Base-by-base conservation (phyloP, 2,113 vertebrate species). In the Montifringilla adamsi region DNA sequence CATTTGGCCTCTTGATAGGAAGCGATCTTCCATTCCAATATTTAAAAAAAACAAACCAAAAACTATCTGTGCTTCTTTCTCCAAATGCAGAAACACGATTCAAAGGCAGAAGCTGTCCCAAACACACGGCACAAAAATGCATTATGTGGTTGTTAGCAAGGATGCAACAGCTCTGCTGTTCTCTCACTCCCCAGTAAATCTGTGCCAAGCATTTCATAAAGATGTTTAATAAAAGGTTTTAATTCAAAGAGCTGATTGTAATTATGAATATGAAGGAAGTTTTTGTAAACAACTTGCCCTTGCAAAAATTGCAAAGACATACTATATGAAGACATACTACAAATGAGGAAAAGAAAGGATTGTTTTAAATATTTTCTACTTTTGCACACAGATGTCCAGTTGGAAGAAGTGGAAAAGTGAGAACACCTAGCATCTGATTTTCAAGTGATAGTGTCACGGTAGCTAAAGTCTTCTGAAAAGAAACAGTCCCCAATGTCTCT, bases 161-260 rank as follows among this genome's bases (percentile, higher is more conserved):
- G 84, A 84, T 0, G 5, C 39, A 94, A 86, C 24, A 75, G 33
- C 35, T 75, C 47, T 92, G 85, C 75, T 70, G 89, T 75, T 33
- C 19, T 74, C 43, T 47, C 23, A 26, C 55, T 67, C 11, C 35
- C 39, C 60, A 59, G 43, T 75, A 93, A 90, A 84, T 75, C 86
- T 92, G 64, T 39, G 70, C 33, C 52, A 63, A 87, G 43, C 15
- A 50, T 83, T 93, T 90, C 87, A 89, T 67, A 92, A 92, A 94
- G n/a, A 8, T 84, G 55, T 79, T 37, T 79, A 86, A 93, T 50
- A 81, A 81, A 77, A 85, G 52, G 58, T 49, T 91, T 87, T 94
- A 77, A 89, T 84, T 90, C 63, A 83, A 76, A 66, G 74, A 83
- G 35, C 26, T 88, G 76, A 64, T 43, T 68, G 49, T 39, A 93